Conservation (phyloP, 2,797 vertebrate species). For the Eidolon dupreanum region DNA sequence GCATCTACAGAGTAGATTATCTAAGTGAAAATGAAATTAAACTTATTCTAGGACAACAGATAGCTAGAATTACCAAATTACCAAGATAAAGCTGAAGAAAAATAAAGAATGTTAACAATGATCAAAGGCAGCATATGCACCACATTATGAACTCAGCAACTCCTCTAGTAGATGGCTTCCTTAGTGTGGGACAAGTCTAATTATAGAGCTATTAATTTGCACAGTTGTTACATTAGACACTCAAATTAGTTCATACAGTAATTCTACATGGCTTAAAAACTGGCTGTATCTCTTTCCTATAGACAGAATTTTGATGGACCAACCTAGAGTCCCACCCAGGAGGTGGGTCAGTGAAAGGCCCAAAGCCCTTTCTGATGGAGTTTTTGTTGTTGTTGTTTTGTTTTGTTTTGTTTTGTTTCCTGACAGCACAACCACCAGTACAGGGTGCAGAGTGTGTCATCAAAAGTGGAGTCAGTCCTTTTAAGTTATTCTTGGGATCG, state of each 20-base stretch:
- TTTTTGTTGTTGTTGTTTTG: too few species aligned
- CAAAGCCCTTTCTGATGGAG: background rate
- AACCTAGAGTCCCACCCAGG: background rate
- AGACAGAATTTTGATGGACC: background rate
- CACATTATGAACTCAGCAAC: background rate
- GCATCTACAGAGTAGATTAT: background rate
- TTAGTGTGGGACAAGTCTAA: background rate
- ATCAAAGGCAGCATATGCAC: background rate
- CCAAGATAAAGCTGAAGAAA: conserved; percentile 1
- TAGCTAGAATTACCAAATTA: background rate
- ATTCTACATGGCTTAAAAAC: background rate
- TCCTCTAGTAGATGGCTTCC: background rate
- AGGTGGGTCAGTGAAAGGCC: background rate
- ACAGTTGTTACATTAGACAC: background rate
- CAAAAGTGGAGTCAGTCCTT: background rate
- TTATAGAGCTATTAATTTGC: background rate
- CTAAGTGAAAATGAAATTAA: background rate
- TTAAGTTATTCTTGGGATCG: background rate
- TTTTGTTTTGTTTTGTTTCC: too few species aligned
- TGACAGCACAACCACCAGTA: background rate
- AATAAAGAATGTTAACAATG: background rate
- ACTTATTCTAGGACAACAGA: background rate
- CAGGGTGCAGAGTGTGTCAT: background rate
- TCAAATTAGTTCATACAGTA: background rate
- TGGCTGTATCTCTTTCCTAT: background rate